Conservation (phyloP, 2,888 invertebrate species). For the Muscina levida region DNA sequence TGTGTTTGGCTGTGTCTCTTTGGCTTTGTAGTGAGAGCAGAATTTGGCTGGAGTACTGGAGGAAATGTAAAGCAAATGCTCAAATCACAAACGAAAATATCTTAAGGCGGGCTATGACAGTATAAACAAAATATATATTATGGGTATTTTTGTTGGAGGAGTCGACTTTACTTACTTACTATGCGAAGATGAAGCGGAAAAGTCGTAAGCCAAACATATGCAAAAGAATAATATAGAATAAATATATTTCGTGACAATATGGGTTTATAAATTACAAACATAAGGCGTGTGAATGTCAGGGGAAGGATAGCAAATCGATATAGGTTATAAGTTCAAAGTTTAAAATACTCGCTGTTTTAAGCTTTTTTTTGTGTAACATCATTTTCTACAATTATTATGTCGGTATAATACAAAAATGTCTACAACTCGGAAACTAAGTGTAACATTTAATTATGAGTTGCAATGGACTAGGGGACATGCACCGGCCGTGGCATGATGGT, state of each 20-base stretch:
- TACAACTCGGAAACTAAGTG: too few relatives aligned
- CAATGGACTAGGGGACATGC: too few relatives aligned
- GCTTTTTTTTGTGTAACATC: too few relatives aligned
- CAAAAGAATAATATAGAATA: constrained; percentile 58
- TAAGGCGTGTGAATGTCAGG: constrained; percentile 33
- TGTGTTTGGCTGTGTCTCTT: neutral
- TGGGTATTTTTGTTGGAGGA: neutral
- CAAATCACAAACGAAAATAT: constrained; percentile 62
- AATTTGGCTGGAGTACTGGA: too few relatives aligned
- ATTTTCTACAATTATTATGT: too few relatives aligned
- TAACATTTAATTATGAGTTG: too few relatives aligned
- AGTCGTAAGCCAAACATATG: constrained; percentile 44
- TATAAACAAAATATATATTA: neutral
- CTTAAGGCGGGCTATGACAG: constrained; percentile 49
- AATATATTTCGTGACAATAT: constrained; percentile 64
- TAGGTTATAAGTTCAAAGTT: too few relatives aligned
- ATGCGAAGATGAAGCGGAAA: neutral
- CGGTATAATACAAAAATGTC: too few relatives aligned
- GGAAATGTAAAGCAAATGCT: constrained; percentile 22
- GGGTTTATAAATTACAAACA: constrained; percentile 53
- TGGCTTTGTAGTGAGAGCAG: neutral
- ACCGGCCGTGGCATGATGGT: too few relatives aligned
- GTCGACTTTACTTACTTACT: neutral
- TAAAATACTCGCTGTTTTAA: too few relatives aligned
- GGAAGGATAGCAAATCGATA: constrained; percentile 25